Base-by-base conservation (phyloP, 2,888 invertebrate species). In the Ochropleura plecta region DNA sequence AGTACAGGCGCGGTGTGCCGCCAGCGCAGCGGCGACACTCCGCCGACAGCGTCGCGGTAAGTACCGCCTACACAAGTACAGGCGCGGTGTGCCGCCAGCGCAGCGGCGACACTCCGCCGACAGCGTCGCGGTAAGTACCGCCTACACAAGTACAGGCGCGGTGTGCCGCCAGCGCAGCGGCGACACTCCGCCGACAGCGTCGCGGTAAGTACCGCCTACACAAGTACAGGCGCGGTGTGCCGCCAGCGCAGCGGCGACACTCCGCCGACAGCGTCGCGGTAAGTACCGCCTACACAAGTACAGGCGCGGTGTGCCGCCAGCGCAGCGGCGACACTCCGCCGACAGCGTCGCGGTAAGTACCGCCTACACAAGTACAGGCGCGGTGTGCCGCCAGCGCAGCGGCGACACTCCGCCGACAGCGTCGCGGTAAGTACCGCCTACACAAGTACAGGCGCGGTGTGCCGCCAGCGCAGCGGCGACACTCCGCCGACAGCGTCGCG, bases 341-440 rank as follows among this genome's bases (percentile, higher is more conserved):
- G 53, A 51, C 9, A 14, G 48, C 70, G 16, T 83, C 20, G 84
- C 84, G 6, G 89, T 90, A 7, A 86, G 86, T 88, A 46, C 42
- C 16, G 49, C 7, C 18, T 30, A 7, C 48, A 18, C 9, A 12
- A n/a, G n/a, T n/a, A n/a, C n/a, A n/a, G n/a, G n/a, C n/a, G n/a
- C n/a, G n/a, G n/a, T n/a, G n/a, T 46, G 65, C 62, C 79, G 76
- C 59, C 20, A 0, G 18, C 57, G 14, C 46, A 8, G 42, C 42
- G 8, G 1, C 46, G 16, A 0, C 16, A 16, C 8, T 18, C 9
- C 60, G 8, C 16, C 8, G 53, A 51, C 9, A 14, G 48, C 70
- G 16, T 83, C 20, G 84, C 84, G 6, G 89, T 90, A 7, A 86
- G 86, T 88, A 46, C 42, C 16, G 49, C 7, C 18, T 30, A 7